These are phyloP conservation scores for Oasisia sp. DNA, from an alignment of 2,888 invertebrate genomes.

Conservation along the genomic window DNA sequence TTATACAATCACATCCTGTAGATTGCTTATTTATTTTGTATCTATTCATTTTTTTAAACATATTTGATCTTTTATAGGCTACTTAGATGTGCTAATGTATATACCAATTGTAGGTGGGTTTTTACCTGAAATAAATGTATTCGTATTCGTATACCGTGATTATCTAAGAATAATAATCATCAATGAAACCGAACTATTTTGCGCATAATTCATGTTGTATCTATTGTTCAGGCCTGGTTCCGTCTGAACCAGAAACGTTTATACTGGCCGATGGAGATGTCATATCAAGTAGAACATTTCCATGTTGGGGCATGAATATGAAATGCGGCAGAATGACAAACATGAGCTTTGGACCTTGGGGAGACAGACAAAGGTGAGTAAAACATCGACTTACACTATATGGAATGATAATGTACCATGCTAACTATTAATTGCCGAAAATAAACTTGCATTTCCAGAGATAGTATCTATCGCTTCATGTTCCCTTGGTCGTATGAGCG, in stretches of 20 bases:
- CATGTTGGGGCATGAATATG: slow-evolving; percentile 94
- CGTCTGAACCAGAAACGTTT: slow-evolving; percentile 88
- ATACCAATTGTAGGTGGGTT: no score
- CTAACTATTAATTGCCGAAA: background rate
- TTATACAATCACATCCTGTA: no score
- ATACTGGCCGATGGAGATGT: slow-evolving; percentile 92
- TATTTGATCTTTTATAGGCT: no score
- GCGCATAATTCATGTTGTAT: background rate
- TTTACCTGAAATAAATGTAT: no score
- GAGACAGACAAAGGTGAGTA: slow-evolving; percentile 85
- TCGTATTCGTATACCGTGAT: no score
- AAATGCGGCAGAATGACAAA: slow-evolving; percentile 83
- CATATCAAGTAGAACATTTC: slow-evolving; percentile 78
- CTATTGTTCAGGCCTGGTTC: slow-evolving; percentile 74
- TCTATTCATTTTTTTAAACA: no score
- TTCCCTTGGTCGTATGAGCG: slow-evolving; percentile 73
- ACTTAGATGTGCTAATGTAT: no score
- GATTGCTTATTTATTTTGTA: no score
- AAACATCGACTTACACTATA: background rate
- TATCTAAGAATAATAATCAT: background rate
- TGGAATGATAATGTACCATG: background rate
- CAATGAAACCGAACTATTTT: background rate
- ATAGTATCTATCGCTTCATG: slow-evolving; percentile 94
- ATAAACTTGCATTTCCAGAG: slow-evolving; percentile 65
- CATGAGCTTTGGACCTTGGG: slow-evolving; percentile 99